Conservation (phyloP, 2,113 vertebrate species). For the Nycticryphes semicollaris region DNA sequence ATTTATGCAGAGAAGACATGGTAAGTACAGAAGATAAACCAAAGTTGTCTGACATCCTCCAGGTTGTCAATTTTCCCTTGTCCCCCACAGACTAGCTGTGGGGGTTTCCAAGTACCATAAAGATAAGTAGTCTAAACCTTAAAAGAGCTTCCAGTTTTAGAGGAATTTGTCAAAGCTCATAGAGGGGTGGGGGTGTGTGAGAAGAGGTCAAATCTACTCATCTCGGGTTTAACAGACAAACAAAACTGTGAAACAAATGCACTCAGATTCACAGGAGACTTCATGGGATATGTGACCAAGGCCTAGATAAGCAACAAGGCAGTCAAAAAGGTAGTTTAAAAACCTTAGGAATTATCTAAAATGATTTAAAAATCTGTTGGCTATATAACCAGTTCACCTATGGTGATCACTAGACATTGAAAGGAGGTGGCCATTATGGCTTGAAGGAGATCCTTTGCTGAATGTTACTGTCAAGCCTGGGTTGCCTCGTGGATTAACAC, state of each 20-base stretch:
- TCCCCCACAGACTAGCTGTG: not conserved
- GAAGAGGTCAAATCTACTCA: not conserved
- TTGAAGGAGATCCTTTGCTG: not conserved
- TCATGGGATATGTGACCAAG: not conserved
- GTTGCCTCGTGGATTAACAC: not conserved
- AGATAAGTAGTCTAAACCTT: not conserved
- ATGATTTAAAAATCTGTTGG: not conserved
- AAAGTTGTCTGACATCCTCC: not conserved
- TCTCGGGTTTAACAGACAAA: not conserved
- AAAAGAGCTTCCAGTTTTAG: not conserved
- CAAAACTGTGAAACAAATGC: not conserved
- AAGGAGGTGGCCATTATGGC: not conserved
- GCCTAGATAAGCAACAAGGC: not conserved
- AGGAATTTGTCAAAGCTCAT: not conserved
- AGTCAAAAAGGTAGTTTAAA: not conserved
- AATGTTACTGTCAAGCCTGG: not conserved
- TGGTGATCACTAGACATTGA: not conserved
- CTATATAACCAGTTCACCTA: not conserved
- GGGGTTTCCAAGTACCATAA: not conserved
- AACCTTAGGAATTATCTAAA: not conserved
- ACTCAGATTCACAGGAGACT: not conserved
- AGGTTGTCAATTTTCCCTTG: not conserved
- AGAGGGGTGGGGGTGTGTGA: too few species aligned
- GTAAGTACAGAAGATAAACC: not conserved
- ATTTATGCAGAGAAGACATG: not conserved